Evolutionary conservation across 2,797 vertebrate genomes (phyloP), one percentile per base, ranked within the genome.

Genomic region (Aldrovandia affinis): DNA sequence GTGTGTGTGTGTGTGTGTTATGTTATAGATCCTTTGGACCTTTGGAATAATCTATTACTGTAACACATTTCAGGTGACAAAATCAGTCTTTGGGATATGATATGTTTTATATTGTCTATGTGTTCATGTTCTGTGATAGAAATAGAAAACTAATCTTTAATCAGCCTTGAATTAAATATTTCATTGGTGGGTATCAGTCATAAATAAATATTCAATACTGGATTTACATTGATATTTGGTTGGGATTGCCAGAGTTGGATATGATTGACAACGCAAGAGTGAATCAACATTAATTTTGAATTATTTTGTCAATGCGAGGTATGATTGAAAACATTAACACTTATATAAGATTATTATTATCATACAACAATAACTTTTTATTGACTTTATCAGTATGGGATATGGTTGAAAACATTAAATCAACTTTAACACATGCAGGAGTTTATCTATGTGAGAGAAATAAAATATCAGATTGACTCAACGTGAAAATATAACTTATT

Each of bases 381-480:
- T 50, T 50, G 47, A 12, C 6, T 50, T 12, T n/a, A n/a, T 50
- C 47, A 50, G 47, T 50, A 50, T 50, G 47, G 12, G 6, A 50
- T 50, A 50, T 6, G 0, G 6, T 12, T 50, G 47, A 50, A 50
- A 50, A 50, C 47, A 50, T 50, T 5, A 65, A 25, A n/a, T 63
- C 9, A 10, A n/a, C 25, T 28, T 63, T 25, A 63, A 22, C 57
- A 59, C 57, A 59, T 20, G 57, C 12, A 22, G 57, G 57, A 59
- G 22, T 59, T 28, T 63, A 10, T 63, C n/a, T 10, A 9, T 14
- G 8, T 30, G 28, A 33, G n/a, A 14, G 63, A 28, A 14, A 30
- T 65, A 65, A 65, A 15, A 65, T 65, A 65, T 65, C 63, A 33
- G n/a, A 65, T 65, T 65, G 63, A 33, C 63, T 65, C 28, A 65